Conservation (phyloP, 2,113 vertebrate species). For the Furnarius figulus region DNA sequence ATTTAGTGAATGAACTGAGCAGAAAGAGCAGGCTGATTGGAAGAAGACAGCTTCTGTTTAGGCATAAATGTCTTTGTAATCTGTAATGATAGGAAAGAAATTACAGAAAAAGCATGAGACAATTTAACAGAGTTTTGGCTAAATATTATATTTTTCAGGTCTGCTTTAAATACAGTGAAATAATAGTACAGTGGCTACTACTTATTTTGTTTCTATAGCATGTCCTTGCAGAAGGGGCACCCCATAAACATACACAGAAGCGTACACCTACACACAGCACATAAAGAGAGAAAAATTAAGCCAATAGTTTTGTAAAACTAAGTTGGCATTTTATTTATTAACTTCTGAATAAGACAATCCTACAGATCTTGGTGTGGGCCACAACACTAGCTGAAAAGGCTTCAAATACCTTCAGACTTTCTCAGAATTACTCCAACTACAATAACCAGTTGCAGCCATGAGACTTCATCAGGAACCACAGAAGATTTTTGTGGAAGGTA, state of each 20-base stretch:
- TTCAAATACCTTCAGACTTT: background rate
- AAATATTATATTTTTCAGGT: slow-evolving; percentile 45
- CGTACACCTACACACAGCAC: background rate
- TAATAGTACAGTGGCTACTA: background rate
- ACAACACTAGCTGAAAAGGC: background rate
- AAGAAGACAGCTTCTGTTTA: slow-evolving; percentile 74
- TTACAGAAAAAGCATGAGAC: slow-evolving; percentile 37
- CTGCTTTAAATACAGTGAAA: slow-evolving; percentile 33
- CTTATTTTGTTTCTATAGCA: background rate
- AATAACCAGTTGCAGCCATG: background rate
- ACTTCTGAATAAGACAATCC: background rate
- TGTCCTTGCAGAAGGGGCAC: background rate
- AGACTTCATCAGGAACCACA: background rate
- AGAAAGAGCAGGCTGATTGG: slow-evolving; percentile 68
- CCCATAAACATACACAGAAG: background rate
- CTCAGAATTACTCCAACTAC: background rate
- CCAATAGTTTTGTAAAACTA: background rate
- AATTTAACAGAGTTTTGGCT: slow-evolving; percentile 53
- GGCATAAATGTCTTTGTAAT: slow-evolving; percentile 70
- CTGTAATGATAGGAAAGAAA: slow-evolving; percentile 48
- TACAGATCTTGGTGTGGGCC: background rate
- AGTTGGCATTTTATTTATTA: background rate
- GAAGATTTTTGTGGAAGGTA: background rate
- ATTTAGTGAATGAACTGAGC: slow-evolving; percentile 73
- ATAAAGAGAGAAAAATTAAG: background rate